Percentiles rank a stretch among this genome's conserved stretches.
Conservation (phyloP, 2,113 vertebrate species). For the Caracal caracal region DNA sequence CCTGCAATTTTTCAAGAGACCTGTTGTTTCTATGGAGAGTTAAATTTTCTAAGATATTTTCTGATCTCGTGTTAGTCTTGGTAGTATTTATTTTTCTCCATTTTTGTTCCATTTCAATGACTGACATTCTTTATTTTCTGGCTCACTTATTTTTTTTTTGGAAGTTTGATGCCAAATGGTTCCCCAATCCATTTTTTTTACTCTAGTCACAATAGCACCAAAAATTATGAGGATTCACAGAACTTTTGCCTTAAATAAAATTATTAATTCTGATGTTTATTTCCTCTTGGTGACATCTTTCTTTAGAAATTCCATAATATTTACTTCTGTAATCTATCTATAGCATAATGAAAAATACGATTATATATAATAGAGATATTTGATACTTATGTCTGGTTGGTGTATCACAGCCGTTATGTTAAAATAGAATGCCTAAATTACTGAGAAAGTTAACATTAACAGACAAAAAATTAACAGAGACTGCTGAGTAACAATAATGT, state of each 20-base stretch:
- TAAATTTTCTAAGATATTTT: slow-evolving; percentile 47
- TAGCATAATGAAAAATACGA: neutral
- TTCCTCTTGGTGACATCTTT: neutral
- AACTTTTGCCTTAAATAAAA: neutral
- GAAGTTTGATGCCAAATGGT: neutral
- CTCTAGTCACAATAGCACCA: slow-evolving; percentile 3
- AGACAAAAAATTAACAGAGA: neutral
- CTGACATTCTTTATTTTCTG: slow-evolving; percentile 15
- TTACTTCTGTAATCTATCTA: neutral
- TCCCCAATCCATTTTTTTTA: neutral
- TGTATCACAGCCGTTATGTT: neutral
- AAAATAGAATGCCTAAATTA: neutral
- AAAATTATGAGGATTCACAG: slow-evolving; percentile 1
- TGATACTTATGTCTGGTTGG: neutral
- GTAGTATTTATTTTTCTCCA: slow-evolving; percentile 62
- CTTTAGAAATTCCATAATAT: neutral
- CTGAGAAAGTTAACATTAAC: neutral
- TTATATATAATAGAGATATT: neutral
- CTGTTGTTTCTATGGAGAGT: slow-evolving; percentile 62
- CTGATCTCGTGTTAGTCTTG: slow-evolving; percentile 14
- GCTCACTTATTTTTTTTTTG: slow-evolving; percentile 31
- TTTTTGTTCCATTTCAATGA: slow-evolving; percentile 63
- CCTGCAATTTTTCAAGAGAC: slow-evolving; percentile 62
- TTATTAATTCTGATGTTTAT: neutral
- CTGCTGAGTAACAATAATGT: neutral